Base-by-base conservation (phyloP, 2,113 vertebrate genomes). In the Anguilla rostrata region DNA sequence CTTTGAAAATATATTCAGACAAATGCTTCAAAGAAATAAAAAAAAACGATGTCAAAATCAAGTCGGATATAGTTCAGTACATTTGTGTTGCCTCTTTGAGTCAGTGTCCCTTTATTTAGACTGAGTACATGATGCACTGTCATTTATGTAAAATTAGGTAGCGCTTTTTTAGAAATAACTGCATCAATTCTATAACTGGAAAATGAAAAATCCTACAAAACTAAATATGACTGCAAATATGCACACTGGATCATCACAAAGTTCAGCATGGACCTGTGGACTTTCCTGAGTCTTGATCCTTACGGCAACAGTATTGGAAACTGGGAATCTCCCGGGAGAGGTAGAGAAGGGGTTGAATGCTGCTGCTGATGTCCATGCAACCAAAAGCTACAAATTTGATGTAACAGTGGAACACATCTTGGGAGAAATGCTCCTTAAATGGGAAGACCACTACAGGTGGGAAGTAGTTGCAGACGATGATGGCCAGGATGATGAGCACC, bases 281-380 rank as follows among this genome's bases (percentile, higher is more conserved):
- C 40, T 53, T 49, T 39, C 40, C 39, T 40, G 18, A 60, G 16
- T 53, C 34, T 29, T 2, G 22, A 14, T 84, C 81, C 80, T 86
- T 84, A 49, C 89, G 93, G 60, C 92, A 92, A 90, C 22, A 83
- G 4, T 22, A 71, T 11, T 84, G 56, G 39, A 66, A 86, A 20
- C 63, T 49, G 0, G 82, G 87, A 41, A 92, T 46, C 75, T 92
- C 92, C 78, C 92, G 94, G 11, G 93, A 95, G 84, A 96, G 90
- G 83, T 95, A 96, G 26, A 96, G 93, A 88, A 95, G 39, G 0
- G 95, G 94, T 85, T 96, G 95, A 60, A 95, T 94, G 92, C 91
- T 95, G 92, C 94, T 95, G 88, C 95, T 96, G 84, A 96, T 92
- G 92, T 95, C 92, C 95, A 96, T 94, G 88, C 95, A 87, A 22